phyloP scores from a whole-genome alignment of 2,888 invertebrate genomes.

The Empis stercorea region DNA sequence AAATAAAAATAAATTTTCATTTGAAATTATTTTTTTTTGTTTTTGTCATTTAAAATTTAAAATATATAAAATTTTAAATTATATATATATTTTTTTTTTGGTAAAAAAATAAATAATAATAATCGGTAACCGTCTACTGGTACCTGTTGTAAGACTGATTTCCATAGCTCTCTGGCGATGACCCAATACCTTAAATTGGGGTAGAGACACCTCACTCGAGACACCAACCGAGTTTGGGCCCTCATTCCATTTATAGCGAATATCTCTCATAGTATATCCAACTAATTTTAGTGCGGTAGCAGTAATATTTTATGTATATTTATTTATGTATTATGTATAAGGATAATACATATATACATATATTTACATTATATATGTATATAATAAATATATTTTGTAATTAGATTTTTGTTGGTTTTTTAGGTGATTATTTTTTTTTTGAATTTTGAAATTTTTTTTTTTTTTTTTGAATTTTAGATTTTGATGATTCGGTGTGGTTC shows the following conservation, averaged over 20 bases:
- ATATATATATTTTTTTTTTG: not conserved
- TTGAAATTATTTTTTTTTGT: not conserved
- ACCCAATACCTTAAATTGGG: slow-evolving; percentile 96
- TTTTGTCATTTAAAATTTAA: not conserved
- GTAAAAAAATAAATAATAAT: too few species aligned
- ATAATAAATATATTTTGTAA: not conserved
- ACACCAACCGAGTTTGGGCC: slow-evolving; percentile 90
- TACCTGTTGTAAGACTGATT: slow-evolving; percentile 95
- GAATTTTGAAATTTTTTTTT: slow-evolving; percentile 2
- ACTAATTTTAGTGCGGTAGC: slow-evolving; percentile 40
- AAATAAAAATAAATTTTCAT: not conserved
- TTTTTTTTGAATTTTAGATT: slow-evolving; percentile 1
- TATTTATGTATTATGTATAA: too few species aligned
- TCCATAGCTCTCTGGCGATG: slow-evolving; percentile 92
- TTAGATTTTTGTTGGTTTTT: not conserved
- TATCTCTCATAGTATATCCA: slow-evolving; percentile 97
- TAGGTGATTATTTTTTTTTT: not conserved
- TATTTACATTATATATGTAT: not conserved
- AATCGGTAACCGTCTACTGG: slow-evolving; percentile 42
- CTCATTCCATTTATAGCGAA: slow-evolving; percentile 95
- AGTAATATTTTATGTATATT: too few species aligned
- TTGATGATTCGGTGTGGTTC: not conserved
- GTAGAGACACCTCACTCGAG: slow-evolving; percentile 89
- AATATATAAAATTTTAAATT: not conserved
- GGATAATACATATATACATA: slow-evolving; percentile 20